These are phyloP conservation scores for Mesorhabditis sp. DNA, from an alignment of 2,888 invertebrate species.

Conservation along the genomic window DNA sequence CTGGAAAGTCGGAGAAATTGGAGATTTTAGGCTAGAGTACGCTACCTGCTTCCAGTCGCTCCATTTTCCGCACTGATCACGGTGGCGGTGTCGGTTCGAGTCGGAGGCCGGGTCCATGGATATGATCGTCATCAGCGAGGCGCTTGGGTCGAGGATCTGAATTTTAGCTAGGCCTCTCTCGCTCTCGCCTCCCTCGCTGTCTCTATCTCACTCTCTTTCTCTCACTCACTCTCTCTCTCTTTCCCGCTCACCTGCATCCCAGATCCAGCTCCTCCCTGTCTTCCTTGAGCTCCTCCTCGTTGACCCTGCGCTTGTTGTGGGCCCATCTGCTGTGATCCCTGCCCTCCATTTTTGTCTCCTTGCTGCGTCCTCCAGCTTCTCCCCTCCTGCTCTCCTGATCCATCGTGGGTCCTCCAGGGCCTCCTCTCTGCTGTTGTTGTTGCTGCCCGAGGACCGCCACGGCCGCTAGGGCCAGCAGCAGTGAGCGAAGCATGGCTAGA, in stretches of 20 bases:
- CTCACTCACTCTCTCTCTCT: background rate
- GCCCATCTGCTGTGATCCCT: background rate
- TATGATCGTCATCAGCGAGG: background rate
- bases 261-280: background rate
- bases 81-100: background rate
- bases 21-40: background rate
- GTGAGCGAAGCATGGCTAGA: background rate
- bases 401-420: background rate
- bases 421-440: background rate
- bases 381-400: background rate
- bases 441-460: background rate
- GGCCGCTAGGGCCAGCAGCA: constrained; percentile 3
- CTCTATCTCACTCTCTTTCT: background rate
- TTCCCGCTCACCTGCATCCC: background rate
- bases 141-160: background rate
- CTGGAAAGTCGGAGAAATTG: background rate
- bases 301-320: background rate
- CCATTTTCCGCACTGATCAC: background rate
- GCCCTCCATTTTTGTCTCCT: background rate
- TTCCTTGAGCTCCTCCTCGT: constrained; percentile 8
- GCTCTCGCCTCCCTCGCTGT: background rate
- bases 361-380: background rate
- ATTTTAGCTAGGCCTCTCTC: background rate
- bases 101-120: background rate
- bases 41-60: background rate